Evolutionary conservation across 2,113 vertebrate genomes (phyloP), one percentile per base, ranked within the genome.

Genomic region (Heteronetta atricapilla): DNA sequence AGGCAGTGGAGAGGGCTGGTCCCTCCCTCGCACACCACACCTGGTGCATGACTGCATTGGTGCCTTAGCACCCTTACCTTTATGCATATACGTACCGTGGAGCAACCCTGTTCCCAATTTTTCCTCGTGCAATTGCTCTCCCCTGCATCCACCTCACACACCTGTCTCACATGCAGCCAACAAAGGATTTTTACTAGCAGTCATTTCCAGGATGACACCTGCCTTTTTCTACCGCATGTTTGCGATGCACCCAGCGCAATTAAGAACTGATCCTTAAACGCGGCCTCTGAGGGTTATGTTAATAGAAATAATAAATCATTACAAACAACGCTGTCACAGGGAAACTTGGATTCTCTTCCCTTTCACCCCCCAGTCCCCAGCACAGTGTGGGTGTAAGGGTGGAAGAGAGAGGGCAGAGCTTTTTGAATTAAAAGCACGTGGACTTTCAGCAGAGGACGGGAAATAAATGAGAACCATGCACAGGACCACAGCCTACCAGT

Each of bases 271-370:
- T 90, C 82, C 77, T 96, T 88, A 83, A 68, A 93, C 3, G 26
- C 28, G 58, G 85, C 56, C 85, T 94, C 67, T 42, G 69, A 92
- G 93, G 86, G 85, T 59, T 52, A 46, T 55, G 46, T 46, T 95
- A 94, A 95, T 67, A 86, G 82, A 86, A 82, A 86, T 74, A 90
- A 91, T 93, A 94, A 89, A 94, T 94, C 80, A 84, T 91, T 86
- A 89, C 40, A 85, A 97, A 83, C 68, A 90, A 83, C n/a, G 68
- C 64, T 93, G 82, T 90, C 87, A 95, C n/a, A 34, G 15, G 59
- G 22, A 89, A 91, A 56, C 63, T 50, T 2, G 6, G 14, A 16
- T 74, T 88, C 36, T 77, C 76, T 42, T 85, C 19, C 25, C 40
- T 77, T 91, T 76, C 86, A 78, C 36, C 62, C 44, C 67, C 80